Base-by-base conservation (phyloP, 1,140 invertebrate genomes). In the Bombus terrestris region DNA sequence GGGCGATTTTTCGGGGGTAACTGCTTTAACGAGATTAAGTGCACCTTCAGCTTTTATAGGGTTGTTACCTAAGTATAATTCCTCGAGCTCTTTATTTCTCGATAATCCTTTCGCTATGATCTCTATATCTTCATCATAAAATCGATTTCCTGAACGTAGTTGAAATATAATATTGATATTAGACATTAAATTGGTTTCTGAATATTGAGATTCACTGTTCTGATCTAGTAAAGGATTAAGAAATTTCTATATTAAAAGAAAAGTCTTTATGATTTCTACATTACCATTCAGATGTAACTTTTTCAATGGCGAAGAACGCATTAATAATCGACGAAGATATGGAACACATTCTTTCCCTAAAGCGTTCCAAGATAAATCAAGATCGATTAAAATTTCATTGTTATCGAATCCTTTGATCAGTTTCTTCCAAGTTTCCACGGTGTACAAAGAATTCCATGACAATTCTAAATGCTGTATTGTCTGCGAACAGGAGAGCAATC, bases 321-420 rank as follows among this genome's bases (percentile, higher is more conserved):
- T 13, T 59, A 95, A 81, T 73, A 91, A 92, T 57, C 47, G 57
- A 25, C 47, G 83, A 57, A 95, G 66, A 41, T 87, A 71, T 37
- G 6, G 39, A 12, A 91, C 59, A 35, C 91, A 91, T 57, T 92
- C 83, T 12, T 87, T 83, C 18, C 80, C 88, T 39, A 95, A 80
- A 35, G 86, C 89, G 80, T 95, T 95, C 94, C 95, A 95, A 28
- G 95, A 94, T 84, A 96, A 81, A 90, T 95, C 91, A 3, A 96
- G 66, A 39, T 91, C 84, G 68, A 66, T 57, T 3, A 95, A 47
- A 10, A 47, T 85, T 13, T 64, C 12, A 86, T 94, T 95, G 43
- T 83, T 83, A 9, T 75, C 37, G 13, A 96, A 72, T 3, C 88
- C 93, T 47, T 85, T 62, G 25, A 93, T 86, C 79, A 96, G 85